phyloP scores from a whole-genome alignment of 2,113 vertebrate species.

The Pagrus major region DNA sequence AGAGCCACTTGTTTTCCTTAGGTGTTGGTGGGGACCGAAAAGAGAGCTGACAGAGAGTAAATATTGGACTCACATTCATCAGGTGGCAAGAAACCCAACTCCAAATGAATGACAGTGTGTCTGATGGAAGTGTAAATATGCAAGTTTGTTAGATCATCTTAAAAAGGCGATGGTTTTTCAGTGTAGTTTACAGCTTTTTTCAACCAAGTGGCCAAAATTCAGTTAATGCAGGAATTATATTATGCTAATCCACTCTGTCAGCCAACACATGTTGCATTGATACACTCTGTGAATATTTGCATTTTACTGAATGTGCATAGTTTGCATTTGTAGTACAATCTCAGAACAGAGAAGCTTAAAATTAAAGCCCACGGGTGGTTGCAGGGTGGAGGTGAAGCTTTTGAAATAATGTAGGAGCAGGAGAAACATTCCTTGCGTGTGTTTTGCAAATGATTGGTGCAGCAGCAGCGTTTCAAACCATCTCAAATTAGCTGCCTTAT shows the following conservation, averaged over 20 bases:
- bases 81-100: neutral
- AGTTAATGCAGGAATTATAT: neutral
- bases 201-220: neutral
- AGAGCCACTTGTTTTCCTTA: neutral
- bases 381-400: neutral
- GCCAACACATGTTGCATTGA: too few species aligned
- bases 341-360: neutral
- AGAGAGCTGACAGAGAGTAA: neutral
- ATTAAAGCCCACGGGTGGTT: neutral
- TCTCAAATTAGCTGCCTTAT: neutral
- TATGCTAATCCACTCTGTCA: neutral
- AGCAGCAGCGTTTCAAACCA: neutral
- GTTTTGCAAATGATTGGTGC: slow-evolving; percentile 11
- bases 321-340: neutral
- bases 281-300: neutral
- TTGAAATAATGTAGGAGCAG: neutral
- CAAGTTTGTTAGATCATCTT: neutral
- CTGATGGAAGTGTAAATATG: neutral
- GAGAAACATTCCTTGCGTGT: neutral
- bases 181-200: neutral
- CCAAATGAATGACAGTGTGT: neutral
- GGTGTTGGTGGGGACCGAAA: neutral
- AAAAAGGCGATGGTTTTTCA: neutral
- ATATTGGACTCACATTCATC: neutral
- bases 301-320: neutral